Evolutionary conservation across 2,113 vertebrate genomes (phyloP), one percentile per base, ranked within the genome.

Genomic region (Ardeotis arabs): DNA sequence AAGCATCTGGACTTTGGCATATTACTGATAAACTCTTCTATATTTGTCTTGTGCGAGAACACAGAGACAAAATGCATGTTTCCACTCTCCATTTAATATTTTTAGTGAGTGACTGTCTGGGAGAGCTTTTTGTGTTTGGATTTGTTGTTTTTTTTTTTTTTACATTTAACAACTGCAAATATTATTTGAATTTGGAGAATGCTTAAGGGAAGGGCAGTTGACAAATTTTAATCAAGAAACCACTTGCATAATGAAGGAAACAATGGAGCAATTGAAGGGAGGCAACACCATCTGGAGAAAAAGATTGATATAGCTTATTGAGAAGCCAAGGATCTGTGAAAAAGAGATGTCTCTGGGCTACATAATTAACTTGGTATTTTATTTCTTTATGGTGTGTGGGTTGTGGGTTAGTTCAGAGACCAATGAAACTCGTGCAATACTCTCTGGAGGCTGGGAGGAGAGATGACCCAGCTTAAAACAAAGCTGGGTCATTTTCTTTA

Each of bases 221-320:
- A 93, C 77, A 91, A 90, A 89, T 92, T 89, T 93, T 84, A 89
- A 95, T 95, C 73, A 89, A 78, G 80, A 91, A 78, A 72, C 66
- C 50, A 41, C 87, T 95, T 87, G 84, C 84, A 91, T 90, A 96
- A 93, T 0, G 0, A 95, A 87, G 20, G 74, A 79, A 86, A 89
- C 80, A 92, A 93, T 92, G 73, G 77, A 96, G 58, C 25, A 94
- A 94, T 76, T 62, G 76, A 84, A 95, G 91, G 58, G 53, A 96
- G 50, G 53, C 89, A 95, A 76, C 66, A 84, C 69, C 86, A 87
- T 94, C 90, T 96, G 96, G 76, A 95, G 62, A 45, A 93, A 81
- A 78, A 79, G 73, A 90, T 27, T 92, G 83, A 95, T 94, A 66
- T 94, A 66, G 49, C 11, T 78, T 87, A 79, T 77, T 81, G 90